Conservation (phyloP, 2,888 invertebrate species). For the Pristionchus fissidentatus region DNA sequence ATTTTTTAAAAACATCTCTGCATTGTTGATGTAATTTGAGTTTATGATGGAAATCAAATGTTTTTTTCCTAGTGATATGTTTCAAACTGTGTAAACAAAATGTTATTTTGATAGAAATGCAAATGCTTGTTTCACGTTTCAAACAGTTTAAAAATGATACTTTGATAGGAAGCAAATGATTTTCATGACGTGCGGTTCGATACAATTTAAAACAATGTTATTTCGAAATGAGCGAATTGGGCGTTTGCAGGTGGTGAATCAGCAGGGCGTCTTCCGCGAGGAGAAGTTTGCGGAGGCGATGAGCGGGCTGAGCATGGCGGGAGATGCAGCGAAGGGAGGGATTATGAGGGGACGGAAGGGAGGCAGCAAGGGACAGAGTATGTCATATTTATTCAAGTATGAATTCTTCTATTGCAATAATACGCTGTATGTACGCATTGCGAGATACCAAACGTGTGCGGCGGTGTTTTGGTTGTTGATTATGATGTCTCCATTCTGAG, state of each 20-base stretch:
- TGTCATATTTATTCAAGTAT: no score
- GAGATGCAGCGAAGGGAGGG: conserved; percentile 89
- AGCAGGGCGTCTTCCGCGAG: conserved; percentile 91
- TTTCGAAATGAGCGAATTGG: no score
- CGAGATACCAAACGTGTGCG: no score
- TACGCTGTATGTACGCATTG: no score
- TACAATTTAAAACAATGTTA: background rate
- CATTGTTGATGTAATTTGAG: background rate
- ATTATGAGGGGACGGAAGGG: conserved; percentile 83
- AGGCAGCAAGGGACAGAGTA: conserved; percentile 77
- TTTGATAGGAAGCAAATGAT: no score
- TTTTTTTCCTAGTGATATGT: background rate
- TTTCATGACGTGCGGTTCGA: background rate
- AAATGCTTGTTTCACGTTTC: no score
- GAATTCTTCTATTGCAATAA: no score
- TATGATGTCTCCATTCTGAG: no score
- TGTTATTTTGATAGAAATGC: no score
- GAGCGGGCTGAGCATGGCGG: conserved; percentile 85
- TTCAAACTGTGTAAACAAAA: background rate
- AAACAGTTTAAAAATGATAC: no score
- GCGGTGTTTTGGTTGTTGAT: no score
- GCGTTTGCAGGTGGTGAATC: conserved; percentile 48
- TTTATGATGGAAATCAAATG: conserved; percentile 1
- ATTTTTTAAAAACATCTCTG: background rate
- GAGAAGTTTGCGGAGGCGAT: conserved; percentile 98